Base-by-base conservation (phyloP, 2,888 invertebrate genomes). In the Cheilosia variabilis region DNA sequence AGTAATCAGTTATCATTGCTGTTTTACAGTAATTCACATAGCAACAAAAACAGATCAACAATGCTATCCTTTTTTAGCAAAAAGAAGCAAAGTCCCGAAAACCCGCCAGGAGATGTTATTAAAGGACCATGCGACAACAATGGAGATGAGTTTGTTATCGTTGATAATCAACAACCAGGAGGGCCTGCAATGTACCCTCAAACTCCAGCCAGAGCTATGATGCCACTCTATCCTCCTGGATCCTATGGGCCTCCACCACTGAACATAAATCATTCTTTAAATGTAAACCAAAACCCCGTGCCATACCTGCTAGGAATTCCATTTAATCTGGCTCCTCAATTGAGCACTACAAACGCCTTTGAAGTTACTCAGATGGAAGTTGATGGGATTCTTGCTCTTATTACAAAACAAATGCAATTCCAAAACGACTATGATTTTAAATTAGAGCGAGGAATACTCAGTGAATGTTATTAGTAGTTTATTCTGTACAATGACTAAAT, bases 41-140 rank as follows among this genome's bases (percentile, higher is more conserved):
- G 17, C 3, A 31, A 31, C 7, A 31, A 9, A 31, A 31, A 6
- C 5, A 27, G 27, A 17, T 9, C 4, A 31, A 62, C 10, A 37
- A 91, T 91, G 91, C 88, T 91, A 24, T 90, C 90, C 1, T 88
- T 91, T 52, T 91, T 91, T 69, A 88, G 89, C 1, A 91, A 91
- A 81, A 90, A 90, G 17, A 90, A 90, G 68, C 88, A 88, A 34
- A 88, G 69, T 34, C 87, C 89, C 0, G 91, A 90, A 9, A 88
- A 89, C 7, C 88, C 91, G 4, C 87, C 88, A 15, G 89, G 79
- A 31, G 89, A 89, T 19, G 75, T 87, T 15, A 88, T 89, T 19
- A 88, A 88, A 75, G 88, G 89, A n/a, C 88, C 87, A 6, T 34
- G 82, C 27, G 87, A 87, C 75, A 55, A 63, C 5, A 88, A 73